Evolutionary conservation across 92 coral and sea anemone species (phyloP).

Genomic region (Phenganax subtilis): DNA sequence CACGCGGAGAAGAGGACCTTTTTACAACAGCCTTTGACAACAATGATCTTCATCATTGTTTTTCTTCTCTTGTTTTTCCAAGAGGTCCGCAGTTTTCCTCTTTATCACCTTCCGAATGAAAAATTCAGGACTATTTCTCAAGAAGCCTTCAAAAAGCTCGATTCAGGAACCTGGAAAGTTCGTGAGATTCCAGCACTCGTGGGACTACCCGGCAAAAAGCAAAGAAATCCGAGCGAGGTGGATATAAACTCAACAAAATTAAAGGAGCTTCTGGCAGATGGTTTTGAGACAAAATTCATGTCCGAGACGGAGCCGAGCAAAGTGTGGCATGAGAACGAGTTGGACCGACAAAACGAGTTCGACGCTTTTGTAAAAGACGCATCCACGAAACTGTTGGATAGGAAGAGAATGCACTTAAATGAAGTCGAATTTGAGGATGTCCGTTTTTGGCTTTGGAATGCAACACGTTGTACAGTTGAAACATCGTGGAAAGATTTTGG

Average conservation of each 20-base stretch:
- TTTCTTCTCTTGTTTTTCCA: background rate
- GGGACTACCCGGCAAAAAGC: background rate
- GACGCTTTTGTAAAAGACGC: background rate
- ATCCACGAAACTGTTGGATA: background rate
- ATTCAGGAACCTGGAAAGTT: slow-evolving; percentile 3
- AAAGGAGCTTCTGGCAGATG: slow-evolving; percentile 16
- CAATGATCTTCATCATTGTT: background rate
- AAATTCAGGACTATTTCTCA: slow-evolving; percentile 10
- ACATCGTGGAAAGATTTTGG: slow-evolving; percentile 35
- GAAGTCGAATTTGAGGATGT: slow-evolving; percentile 19
- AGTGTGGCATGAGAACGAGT: slow-evolving; percentile 16
- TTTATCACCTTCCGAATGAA: background rate
- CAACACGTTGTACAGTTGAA: slow-evolving; percentile 21
- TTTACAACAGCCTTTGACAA: background rate
- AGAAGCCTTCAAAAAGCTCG: slow-evolving; percentile 12
- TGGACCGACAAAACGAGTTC: slow-evolving; percentile 11
- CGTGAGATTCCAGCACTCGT: background rate
- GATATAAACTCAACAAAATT: slow-evolving; percentile 8
- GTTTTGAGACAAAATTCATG: slow-evolving; percentile 14
- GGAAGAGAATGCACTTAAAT: background rate
- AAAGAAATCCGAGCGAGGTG: background rate
- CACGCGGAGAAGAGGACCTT: background rate
- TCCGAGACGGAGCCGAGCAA: slow-evolving; percentile 19
- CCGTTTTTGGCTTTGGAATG: slow-evolving; percentile 24
- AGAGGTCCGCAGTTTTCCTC: background rate